Percentiles rank a stretch among this genome's conserved stretches.
phyloP scores from a whole-genome alignment of 1,140 invertebrate species.

The Lanistes nyassanus region DNA sequence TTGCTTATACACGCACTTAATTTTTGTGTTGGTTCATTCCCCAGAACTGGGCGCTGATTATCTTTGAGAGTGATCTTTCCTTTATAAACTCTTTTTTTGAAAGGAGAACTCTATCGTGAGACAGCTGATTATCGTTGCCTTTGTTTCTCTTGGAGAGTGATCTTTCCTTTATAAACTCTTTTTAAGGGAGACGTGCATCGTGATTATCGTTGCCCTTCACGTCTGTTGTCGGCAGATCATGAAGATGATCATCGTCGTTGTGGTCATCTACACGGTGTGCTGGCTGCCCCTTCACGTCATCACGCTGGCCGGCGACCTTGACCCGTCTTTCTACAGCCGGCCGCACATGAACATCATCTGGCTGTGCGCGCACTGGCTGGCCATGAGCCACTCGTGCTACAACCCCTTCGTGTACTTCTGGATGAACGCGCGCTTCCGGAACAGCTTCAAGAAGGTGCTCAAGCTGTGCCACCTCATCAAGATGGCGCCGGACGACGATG shows the following conservation, averaged over 20 bases:
- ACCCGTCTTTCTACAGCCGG: slow-evolving; percentile 52
- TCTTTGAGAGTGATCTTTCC: too few species aligned
- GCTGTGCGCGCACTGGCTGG: slow-evolving; percentile 77
- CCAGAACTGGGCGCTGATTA: too few species aligned
- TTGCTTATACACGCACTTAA: too few species aligned
- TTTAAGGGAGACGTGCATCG: too few species aligned
- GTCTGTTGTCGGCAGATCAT: slow-evolving; percentile 82
- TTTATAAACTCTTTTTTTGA: too few species aligned
- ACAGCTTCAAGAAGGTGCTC: slow-evolving; percentile 62
- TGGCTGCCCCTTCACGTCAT: slow-evolving; percentile 87
- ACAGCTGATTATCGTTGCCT: too few species aligned
- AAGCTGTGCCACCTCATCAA: slow-evolving; percentile 30
- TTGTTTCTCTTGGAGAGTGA: too few species aligned
- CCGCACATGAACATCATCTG: slow-evolving; percentile 68
- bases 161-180: too few species aligned
- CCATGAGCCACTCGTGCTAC: slow-evolving; percentile 92
- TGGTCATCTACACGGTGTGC: slow-evolving; percentile 86
- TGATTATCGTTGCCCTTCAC: too few species aligned
- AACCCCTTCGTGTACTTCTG: slow-evolving; percentile 94
- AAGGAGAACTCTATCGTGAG: too few species aligned
- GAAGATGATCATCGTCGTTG: slow-evolving; percentile 92
- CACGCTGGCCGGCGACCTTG: slow-evolving; percentile 66
- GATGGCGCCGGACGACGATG: slow-evolving; percentile 10
- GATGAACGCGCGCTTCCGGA: slow-evolving; percentile 85
- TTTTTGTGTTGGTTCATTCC: too few species aligned